These are phyloP conservation scores for Lepidocyrtinus sp. DNA, from an alignment of 2,888 invertebrate species.

Conservation along the genomic window DNA sequence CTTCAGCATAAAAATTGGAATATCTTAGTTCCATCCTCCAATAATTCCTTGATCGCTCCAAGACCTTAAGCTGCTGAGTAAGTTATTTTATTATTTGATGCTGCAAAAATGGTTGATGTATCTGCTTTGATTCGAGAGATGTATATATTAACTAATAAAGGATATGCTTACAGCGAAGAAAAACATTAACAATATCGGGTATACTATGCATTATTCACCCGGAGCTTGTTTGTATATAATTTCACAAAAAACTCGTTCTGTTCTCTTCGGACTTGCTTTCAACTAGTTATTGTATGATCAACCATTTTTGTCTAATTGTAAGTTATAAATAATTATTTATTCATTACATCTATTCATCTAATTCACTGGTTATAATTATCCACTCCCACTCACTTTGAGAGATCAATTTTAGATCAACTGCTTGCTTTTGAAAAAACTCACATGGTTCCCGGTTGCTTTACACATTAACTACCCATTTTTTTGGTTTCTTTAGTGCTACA, in stretches of 20 bases:
- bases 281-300: background rate
- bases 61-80: conserved; percentile 57
- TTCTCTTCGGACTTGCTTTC: background rate
- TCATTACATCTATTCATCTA: background rate
- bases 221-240: background rate
- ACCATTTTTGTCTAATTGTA: background rate
- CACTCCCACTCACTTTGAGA: too few relatives aligned
- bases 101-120: conserved; percentile 50
- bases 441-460: background rate
- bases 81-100: conserved; percentile 51
- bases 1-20: conserved; percentile 61
- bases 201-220: background rate
- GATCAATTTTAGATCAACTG: too few relatives aligned
- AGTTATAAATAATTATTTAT: background rate
- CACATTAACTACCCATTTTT: background rate
- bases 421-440: background rate
- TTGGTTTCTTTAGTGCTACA: background rate
- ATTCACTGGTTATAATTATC: background rate
- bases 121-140: too few relatives aligned
- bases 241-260: background rate
- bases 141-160: too few relatives aligned
- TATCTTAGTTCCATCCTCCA: conserved; percentile 51
- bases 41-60: conserved; percentile 55
- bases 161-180: too few relatives aligned
- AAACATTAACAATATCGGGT: too few relatives aligned